Conservation (phyloP, 2,113 vertebrate genomes). For the Diphyllodes magnificus region DNA sequence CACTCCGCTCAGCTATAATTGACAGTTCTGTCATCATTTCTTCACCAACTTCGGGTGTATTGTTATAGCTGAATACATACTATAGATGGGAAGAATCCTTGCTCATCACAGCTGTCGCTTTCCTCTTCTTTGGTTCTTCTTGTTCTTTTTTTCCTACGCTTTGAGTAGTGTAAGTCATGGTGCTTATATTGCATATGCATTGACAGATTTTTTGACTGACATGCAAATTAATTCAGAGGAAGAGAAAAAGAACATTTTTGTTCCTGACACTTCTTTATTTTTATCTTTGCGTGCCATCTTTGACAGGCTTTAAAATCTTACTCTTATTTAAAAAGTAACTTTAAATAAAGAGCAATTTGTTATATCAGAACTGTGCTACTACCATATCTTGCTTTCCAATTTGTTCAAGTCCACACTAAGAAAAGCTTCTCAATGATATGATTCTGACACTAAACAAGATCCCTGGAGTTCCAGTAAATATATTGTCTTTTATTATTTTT, state of each 20-base stretch:
- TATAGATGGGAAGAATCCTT: constrained; percentile 37
- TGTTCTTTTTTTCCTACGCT: constrained; percentile 63
- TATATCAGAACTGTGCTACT: constrained; percentile 62
- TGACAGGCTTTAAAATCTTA: constrained; percentile 72
- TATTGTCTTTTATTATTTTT: neutral
- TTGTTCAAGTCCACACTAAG: constrained; percentile 31
- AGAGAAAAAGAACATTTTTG: constrained; percentile 74
- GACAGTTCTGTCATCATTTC: constrained; percentile 68
- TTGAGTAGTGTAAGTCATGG: constrained; percentile 68
- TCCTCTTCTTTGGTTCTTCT: constrained; percentile 54
- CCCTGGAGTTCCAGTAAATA: neutral
- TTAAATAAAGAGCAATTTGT: constrained; percentile 75
- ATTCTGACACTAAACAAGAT: neutral
- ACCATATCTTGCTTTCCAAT: constrained; percentile 35
- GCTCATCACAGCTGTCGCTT: constrained; percentile 68
- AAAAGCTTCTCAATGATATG: neutral
- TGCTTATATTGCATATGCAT: constrained; percentile 68
- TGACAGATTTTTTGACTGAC: constrained; percentile 76
- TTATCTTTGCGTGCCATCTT: constrained; percentile 70
- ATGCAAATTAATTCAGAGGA: constrained; percentile 74
- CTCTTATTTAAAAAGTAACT: constrained; percentile 63
- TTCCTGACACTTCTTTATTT: constrained; percentile 73
- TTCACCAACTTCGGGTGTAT: constrained; percentile 59
- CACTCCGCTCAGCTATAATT: constrained; percentile 50
- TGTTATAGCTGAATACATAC: constrained; percentile 64